These are phyloP conservation scores for Brachyopa scutellaris DNA, from an alignment of 2,888 invertebrate species.

Conservation along the genomic window DNA sequence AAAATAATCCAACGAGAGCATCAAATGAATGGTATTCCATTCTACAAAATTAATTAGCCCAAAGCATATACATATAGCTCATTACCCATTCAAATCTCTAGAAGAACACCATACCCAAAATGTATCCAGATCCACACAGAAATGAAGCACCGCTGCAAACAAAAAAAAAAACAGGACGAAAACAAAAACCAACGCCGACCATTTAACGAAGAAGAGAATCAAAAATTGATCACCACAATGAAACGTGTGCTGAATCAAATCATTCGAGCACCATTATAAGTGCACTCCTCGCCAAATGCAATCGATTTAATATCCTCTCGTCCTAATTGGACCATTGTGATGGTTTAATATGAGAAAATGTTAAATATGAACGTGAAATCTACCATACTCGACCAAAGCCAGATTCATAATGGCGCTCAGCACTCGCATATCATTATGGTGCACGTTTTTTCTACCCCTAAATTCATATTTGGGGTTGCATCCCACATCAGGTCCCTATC, in stretches of 20 bases:
- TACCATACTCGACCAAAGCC: conserved; percentile 31
- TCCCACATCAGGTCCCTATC: no score
- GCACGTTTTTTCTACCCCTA: background rate
- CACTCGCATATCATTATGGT: conserved; percentile 4
- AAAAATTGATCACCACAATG: conserved; percentile 63
- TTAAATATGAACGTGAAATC: no score
- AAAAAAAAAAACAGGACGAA: conserved; percentile 1
- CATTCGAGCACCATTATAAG: conserved; percentile 46
- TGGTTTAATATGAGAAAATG: conserved; percentile 24
- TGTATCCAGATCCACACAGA: background rate
- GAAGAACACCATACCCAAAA: conserved; percentile 8
- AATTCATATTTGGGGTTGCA: no score
- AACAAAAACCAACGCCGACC: background rate
- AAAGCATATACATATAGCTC: conserved; percentile 33
- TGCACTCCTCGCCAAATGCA: conserved; percentile 51
- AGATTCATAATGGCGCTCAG: conserved; percentile 23
- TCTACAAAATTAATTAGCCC: conserved; percentile 24
- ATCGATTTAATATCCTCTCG: conserved; percentile 46
- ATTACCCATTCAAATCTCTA: conserved; percentile 43
- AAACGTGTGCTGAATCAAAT: conserved; percentile 65
- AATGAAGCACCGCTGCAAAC: background rate
- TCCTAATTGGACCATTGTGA: conserved; percentile 56
- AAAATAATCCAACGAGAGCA: conserved; percentile 16
- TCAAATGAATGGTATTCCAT: conserved; percentile 2
- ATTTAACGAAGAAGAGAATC: conserved; percentile 46